Evolutionary conservation across 2,888 invertebrate genomes (phyloP), one percentile per base, ranked within the genome.

Genomic region (Cylindroiulus punctatus): DNA sequence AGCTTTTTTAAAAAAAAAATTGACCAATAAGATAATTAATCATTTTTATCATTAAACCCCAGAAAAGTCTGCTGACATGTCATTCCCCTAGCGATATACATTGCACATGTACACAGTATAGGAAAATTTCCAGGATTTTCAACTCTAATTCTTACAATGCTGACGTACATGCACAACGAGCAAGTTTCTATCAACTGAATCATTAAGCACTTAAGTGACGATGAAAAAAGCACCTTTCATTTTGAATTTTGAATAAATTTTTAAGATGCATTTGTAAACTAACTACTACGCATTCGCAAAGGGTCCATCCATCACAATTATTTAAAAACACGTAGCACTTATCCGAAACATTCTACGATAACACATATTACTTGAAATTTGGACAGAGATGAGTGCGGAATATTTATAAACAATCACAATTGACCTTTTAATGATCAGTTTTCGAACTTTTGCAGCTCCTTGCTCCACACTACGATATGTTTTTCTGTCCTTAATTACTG

Each of bases 41-140:
- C 26, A 12, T 26, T 65, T 26, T 12, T 26, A 26, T 26, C 22
- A 26, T 65, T 26, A n/a, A 65, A 26, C 26, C 26, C 22, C 65
- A 65, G 26, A 26, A 65, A 10, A 7, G 10, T 65, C 65, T 26
- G 26, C 10, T 22, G n/a, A 22, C 1, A 26, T 26, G 26, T 26
- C 65, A 65, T 65, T 65, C 65, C 65, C n/a, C 52, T 52, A 52
- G 12, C 65, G 10, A 26, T n/a, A n/a, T n/a, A n/a, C n/a, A n/a
- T n/a, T n/a, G n/a, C n/a, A n/a, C n/a, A n/a, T n/a, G n/a, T n/a
- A n/a, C n/a, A n/a, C n/a, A n/a, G n/a, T n/a, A n/a, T 10, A 65
- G 65, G 65, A 26, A 65, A 65, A 26, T 65, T 65, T 65, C 65
- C 65, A 65, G 65, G 65, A n/a, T 65, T 65, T 65, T 22, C 26